phyloP scores from a whole-genome alignment of 2,113 vertebrate genomes.

The Tachysurus vachellii region DNA sequence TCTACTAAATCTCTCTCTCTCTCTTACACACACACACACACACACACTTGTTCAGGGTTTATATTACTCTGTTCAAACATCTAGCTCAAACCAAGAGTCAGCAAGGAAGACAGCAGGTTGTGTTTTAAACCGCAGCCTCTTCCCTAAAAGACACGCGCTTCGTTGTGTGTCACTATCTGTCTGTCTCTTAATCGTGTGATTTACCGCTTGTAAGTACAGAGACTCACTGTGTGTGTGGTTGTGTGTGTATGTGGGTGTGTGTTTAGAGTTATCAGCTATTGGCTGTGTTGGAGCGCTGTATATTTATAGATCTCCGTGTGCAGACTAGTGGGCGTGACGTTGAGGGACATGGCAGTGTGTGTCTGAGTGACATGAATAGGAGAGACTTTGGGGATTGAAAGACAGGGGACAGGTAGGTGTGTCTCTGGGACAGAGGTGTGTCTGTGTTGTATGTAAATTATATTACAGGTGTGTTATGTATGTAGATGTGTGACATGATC shows the following conservation, averaged over 20 bases:
- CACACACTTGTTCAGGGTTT: background rate
- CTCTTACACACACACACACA: slow-evolving; percentile 8
- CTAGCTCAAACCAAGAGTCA: background rate
- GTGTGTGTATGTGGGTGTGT: background rate
- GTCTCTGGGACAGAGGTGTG: background rate
- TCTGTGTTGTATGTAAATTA: no score
- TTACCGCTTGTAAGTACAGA: background rate
- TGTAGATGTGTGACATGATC: background rate
- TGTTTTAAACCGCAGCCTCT: background rate
- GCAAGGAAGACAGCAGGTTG: background rate
- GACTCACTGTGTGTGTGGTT: background rate
- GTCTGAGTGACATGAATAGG: background rate
- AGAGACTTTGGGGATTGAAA: background rate
- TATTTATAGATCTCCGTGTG: background rate
- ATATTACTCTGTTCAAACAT: slow-evolving; percentile 17
- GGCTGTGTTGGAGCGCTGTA: background rate
- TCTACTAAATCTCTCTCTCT: background rate
- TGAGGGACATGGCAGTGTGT: background rate
- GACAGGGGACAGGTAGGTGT: background rate
- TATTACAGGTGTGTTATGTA: no score
- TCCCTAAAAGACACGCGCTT: background rate
- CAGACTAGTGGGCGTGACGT: background rate
- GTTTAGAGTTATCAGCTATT: background rate
- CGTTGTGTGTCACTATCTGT: background rate
- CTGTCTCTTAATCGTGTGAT: background rate